Percentiles rank a stretch among this genome's conserved stretches.
These are phyloP conservation scores for Drosophila vallismaia DNA, from an alignment of 2,888 invertebrate species.

Conservation along the genomic window DNA sequence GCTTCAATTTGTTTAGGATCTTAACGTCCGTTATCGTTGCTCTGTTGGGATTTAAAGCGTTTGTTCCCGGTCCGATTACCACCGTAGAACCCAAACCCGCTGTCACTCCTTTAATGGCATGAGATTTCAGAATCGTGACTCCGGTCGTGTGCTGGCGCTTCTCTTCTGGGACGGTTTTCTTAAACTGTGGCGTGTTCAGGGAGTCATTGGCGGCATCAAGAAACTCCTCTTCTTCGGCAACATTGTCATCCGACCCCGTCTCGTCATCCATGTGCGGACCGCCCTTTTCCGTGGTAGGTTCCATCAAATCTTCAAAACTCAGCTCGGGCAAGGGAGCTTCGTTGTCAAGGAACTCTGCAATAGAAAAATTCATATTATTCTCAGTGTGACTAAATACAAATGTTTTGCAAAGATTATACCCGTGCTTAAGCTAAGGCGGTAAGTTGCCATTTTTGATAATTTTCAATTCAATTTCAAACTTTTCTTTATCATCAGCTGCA, in stretches of 20 bases:
- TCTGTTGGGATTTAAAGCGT: constrained; percentile 9
- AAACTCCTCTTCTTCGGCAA: constrained; percentile 36
- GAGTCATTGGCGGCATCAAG: constrained; percentile 47
- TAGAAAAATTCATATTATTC: constrained; percentile 1
- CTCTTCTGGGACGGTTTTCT: constrained; percentile 67
- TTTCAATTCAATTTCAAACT: constrained; percentile 70
- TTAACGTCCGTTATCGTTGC: constrained; percentile 54
- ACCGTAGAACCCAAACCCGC: constrained; percentile 23
- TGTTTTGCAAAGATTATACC: constrained; percentile 4
- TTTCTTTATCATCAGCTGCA: constrained; percentile 61
- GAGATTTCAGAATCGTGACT: constrained; percentile 35
- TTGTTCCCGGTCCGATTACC: background rate
- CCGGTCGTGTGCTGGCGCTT: constrained; percentile 45
- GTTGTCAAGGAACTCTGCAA: constrained; percentile 72
- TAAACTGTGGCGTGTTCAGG: constrained; percentile 71
- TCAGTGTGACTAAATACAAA: background rate
- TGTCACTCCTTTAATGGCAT: constrained; percentile 49
- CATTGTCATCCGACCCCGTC: constrained; percentile 40
- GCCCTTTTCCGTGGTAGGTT: constrained; percentile 62
- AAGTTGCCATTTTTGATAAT: constrained; percentile 46
- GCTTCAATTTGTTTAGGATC: constrained; percentile 62
- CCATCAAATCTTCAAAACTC: constrained; percentile 77
- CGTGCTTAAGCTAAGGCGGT: constrained; percentile 18
- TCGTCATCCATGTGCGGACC: constrained; percentile 52
- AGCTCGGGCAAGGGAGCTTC: constrained; percentile 73